These are phyloP conservation scores for Penaeus japonicus DNA, from an alignment of 1,140 invertebrate species.

Conservation along the genomic window DNA sequence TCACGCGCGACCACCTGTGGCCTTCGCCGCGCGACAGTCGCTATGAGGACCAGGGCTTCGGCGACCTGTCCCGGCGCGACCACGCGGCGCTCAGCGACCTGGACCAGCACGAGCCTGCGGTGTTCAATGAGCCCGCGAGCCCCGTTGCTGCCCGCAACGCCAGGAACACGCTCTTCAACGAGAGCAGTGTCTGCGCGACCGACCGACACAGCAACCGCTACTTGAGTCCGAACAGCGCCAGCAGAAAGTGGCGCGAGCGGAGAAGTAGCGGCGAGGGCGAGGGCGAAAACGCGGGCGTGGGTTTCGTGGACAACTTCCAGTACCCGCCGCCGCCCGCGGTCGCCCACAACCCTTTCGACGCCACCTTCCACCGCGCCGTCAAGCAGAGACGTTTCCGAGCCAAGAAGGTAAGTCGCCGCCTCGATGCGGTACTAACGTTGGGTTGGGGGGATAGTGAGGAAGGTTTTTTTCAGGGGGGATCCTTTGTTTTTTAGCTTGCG, in stretches of 20 bases:
- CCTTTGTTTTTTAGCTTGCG: too few relatives aligned
- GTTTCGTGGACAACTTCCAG: constrained; percentile 16
- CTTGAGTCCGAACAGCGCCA: background rate
- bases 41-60: constrained; percentile 38
- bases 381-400: background rate
- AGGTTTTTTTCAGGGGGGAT: too few relatives aligned
- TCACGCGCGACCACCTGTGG: background rate
- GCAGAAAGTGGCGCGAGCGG: background rate
- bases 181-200: background rate
- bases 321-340: background rate
- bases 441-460: too few relatives aligned
- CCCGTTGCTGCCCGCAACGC: too few relatives aligned
- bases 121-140: constrained; percentile 15
- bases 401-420: constrained; percentile 17
- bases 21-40: background rate
- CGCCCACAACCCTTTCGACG: constrained; percentile 31
- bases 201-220: too few relatives aligned
- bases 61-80: constrained; percentile 10
- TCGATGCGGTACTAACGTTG: too few relatives aligned
- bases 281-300: background rate
- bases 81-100: background rate
- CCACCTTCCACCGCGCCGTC: constrained; percentile 11
- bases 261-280: background rate
- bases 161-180: background rate
- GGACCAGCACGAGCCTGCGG: background rate